Percentiles rank a stretch among this genome's conserved stretches.
phyloP scores from a whole-genome alignment of 23 tunicate species.

The Ascidia mentula region DNA sequence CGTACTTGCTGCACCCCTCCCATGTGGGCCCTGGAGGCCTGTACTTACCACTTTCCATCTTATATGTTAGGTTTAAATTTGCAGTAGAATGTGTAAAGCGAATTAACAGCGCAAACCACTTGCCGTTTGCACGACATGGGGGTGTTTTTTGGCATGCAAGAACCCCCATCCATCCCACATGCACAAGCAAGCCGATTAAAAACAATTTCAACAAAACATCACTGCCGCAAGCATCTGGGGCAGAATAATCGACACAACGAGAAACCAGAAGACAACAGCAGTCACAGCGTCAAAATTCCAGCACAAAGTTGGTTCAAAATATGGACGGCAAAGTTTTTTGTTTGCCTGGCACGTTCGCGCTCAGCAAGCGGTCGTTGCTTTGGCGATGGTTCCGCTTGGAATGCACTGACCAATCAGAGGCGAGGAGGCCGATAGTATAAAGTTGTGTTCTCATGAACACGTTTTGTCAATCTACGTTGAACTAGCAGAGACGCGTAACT shows the following conservation, averaged over 20 bases:
- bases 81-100: no score
- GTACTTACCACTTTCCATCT: no score
- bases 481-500: conserved; percentile 6
- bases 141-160: no score
- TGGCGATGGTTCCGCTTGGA: neutral
- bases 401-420: neutral
- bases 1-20: no score
- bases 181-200: conserved; percentile 4
- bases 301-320: neutral
- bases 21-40: no score
- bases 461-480: neutral
- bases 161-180: no score
- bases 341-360: conserved; percentile 8
- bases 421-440: neutral
- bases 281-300: neutral
- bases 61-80: no score
- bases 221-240: neutral
- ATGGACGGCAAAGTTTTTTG: conserved; percentile 1
- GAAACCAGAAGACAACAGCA: neutral
- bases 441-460: neutral
- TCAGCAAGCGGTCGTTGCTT: neutral
- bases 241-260: neutral
- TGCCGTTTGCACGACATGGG: no score
- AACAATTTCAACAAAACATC: neutral
- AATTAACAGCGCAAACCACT: no score